A percentile compares a stretch with the other conserved stretches of the same genome.
Evolutionary conservation across 2,888 invertebrate species (phyloP).

Genomic region (Sarcophaga caerulescens): DNA sequence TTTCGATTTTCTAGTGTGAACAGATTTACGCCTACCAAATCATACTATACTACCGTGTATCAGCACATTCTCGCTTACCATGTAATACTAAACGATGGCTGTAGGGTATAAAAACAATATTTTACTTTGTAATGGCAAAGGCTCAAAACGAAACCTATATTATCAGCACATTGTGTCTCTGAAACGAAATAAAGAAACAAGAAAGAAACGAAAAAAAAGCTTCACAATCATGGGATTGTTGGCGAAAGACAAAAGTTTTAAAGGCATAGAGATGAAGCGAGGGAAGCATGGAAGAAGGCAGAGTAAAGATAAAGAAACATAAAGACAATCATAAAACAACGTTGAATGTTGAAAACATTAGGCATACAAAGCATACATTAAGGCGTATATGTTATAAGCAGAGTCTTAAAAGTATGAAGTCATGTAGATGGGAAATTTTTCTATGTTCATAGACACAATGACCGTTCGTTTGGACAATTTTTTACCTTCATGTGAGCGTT

Average conservation of each 20-base stretch:
- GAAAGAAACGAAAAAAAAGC: slow-evolving; percentile 12
- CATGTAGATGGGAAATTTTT: background rate
- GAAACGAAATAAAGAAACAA: slow-evolving; percentile 5
- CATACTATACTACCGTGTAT: too few relatives aligned
- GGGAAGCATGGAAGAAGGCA: slow-evolving; percentile 39
- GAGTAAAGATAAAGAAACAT: slow-evolving; percentile 55
- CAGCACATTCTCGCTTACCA: slow-evolving; percentile 47
- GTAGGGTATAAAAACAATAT: slow-evolving; percentile 45
- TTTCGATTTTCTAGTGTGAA: too few relatives aligned
- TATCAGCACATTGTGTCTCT: slow-evolving; percentile 52
- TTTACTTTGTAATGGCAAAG: slow-evolving; percentile 56
- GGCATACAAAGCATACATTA: slow-evolving; percentile 2
- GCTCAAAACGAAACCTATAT: slow-evolving; percentile 57
- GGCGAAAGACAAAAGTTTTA: slow-evolving; percentile 24
- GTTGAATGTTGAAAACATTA: slow-evolving; percentile 8
- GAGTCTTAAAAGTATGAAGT: background rate
- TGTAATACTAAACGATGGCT: too few relatives aligned
- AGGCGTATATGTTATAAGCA: background rate
- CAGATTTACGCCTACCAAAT: too few relatives aligned
- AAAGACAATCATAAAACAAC: slow-evolving; percentile 1
- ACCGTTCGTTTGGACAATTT: too few relatives aligned
- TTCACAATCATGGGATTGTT: slow-evolving; percentile 15
- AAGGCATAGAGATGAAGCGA: background rate
- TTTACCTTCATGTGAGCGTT: too few relatives aligned
- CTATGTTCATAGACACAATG: too few relatives aligned